Base-by-base conservation (phyloP, 1,140 invertebrate genomes). In the Hypsibius dujardini region DNA sequence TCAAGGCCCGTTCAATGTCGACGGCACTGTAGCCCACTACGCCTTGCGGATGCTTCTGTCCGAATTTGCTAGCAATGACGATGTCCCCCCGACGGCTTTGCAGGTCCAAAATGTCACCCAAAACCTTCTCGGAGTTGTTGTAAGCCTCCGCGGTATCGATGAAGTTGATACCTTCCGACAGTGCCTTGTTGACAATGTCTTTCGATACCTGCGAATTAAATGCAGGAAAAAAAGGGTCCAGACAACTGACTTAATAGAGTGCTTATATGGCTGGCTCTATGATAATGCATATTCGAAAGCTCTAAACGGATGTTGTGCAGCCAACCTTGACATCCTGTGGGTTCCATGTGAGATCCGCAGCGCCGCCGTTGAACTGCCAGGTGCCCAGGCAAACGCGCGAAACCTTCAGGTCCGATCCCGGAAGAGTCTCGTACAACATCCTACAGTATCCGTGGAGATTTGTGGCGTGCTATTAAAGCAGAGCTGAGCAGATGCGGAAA, bases 121-220 rank as follows among this genome's bases (percentile, higher is more conserved):
- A 73, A 3, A 78, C 75, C 71, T 75, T 75, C 56, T 79, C 78
- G 46, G 78, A 79, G 14, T 76, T 75, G 50, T 74, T 73, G 74
- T 79, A 79, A 0, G 76, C 78, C 77, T 79, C 77, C 46, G 78
- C 78, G 40, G 78, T 79, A 69, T 79, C 78, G 73, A 79, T 78
- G 73, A 79, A 79, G 71, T 79, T 79, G 15, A 79, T 76, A 47
- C 78, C 78, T 47, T 76, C 69, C 59, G 78, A 76, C 59, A 79
- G 74, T 70, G 76, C 77, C 75, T 78, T 79, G 72, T 79, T 77
- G 12, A 79, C 77, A 74, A 78, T 77, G 1, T 74, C 75, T 70
- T 76, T 77, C 28, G 77, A 78, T 59, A 72, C 71, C 78, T 79
- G 74, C 72, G 74, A 75, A 74, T n/a, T n/a, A n/a, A n/a, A n/a